Evolutionary conservation across 2,888 invertebrate genomes (phyloP).

Genomic region (Nebria salina): DNA sequence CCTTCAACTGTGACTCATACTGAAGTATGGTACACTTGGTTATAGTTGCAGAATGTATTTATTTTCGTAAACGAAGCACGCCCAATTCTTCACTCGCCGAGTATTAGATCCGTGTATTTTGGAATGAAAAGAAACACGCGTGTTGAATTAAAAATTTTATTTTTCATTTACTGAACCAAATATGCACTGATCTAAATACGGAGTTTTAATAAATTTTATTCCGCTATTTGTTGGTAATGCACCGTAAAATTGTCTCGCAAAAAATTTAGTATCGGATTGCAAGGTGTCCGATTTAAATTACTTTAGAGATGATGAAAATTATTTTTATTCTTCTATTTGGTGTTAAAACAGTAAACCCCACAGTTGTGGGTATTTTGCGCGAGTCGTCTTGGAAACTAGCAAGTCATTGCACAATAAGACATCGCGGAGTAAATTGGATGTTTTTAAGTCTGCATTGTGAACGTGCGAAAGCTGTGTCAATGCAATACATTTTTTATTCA

Average conservation of each 20-base stretch:
- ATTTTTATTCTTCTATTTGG: neutral
- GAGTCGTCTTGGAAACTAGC: neutral
- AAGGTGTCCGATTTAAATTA: neutral
- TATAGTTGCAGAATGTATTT: neutral
- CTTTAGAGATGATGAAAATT: neutral
- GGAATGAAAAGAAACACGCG: too few species aligned
- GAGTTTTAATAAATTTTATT: too few species aligned
- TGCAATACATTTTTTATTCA: neutral
- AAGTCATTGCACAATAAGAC: neutral
- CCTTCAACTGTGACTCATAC: constrained; percentile 35
- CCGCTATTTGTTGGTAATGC: neutral
- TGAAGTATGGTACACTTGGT: neutral
- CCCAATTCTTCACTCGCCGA: neutral
- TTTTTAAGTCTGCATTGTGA: neutral
- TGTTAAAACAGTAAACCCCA: neutral
- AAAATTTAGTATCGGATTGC: neutral
- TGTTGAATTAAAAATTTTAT: too few species aligned
- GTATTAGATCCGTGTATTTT: too few species aligned
- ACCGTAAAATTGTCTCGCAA: neutral
- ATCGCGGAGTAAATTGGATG: neutral
- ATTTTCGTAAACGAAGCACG: neutral
- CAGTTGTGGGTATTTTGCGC: neutral
- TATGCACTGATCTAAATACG: too few species aligned
- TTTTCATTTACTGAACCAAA: too few species aligned
- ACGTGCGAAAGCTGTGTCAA: neutral